Base-by-base conservation (phyloP, 2,888 invertebrate species). In the Zygaena filipendulae region DNA sequence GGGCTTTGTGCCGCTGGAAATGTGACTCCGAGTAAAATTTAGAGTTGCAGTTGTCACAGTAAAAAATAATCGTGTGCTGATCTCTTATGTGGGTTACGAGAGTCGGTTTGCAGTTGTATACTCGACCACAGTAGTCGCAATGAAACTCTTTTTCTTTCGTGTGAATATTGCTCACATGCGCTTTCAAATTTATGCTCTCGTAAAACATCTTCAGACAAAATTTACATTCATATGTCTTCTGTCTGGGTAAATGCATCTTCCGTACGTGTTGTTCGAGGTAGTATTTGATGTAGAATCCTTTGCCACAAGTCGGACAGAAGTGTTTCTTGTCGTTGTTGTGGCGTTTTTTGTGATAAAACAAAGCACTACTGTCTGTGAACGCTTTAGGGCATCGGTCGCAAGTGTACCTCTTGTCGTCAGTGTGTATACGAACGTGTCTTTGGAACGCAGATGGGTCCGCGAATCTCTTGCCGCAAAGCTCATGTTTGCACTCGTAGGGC, bases 351-450 rank as follows among this genome's bases (percentile, higher is more conserved):
- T 60, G 59, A 0, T 5, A 13, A 0, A 18, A 30, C 1, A 42
- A 29, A n/a, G 33, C 45, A 21, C 56, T 53, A 0, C 26, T 16
- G 18, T 59, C 57, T 14, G 41, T 38, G 27, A 52, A 61, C 1
- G 18, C 25, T 28, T 35, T 48, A 0, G 42, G 40, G 16, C 60
- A 60, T 3, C 26, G 11, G 1, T 32, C 11, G 23, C 60, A 61
- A 1, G 22, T 7, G 32, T 55, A 55, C 0, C 39, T 44, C 21
- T 47, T 52, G 1, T 40, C 44, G 1, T 47, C 50, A 0, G 49
- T 51, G 26, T 60, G 60, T 3, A 36, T 52, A 4, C 51, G 38
- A 14, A 35, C 29, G 29, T 62, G 58, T 3, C 53, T 44, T 3
- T 1, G 4, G 2, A 27, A 12, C 0, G 58, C 51, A 1, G 50